phyloP scores from a whole-genome alignment of 2,888 invertebrate species.

The Steinernema carpocapsae region DNA sequence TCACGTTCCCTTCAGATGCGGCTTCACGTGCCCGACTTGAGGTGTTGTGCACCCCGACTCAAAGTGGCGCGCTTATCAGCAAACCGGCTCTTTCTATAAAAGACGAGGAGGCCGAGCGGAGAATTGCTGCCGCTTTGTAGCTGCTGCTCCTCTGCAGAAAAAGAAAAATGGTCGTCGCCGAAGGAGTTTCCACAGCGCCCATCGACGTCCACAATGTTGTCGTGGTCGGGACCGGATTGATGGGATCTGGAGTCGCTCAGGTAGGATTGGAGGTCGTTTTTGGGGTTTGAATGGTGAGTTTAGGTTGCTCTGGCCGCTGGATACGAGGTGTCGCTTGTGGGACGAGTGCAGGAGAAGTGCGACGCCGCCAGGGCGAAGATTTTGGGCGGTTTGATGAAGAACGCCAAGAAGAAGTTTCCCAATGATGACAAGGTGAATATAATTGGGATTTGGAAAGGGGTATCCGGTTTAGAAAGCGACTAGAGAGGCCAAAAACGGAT shows the following conservation, averaged over 20 bases:
- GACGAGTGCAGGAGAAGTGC: constrained; percentile 78
- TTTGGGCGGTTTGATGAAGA: constrained; percentile 76
- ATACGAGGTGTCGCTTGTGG: constrained; percentile 81
- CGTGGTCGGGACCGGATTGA: constrained; percentile 64
- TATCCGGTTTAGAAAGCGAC: too few relatives aligned
- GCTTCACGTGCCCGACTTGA: not conserved
- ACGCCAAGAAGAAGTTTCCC: constrained; percentile 77
- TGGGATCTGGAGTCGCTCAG: constrained; percentile 66
- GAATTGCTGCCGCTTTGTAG: not conserved
- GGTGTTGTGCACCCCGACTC: not conserved
- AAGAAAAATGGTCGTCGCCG: constrained; percentile 30
- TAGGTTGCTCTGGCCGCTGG: constrained; percentile 85
- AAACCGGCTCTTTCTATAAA: not conserved
- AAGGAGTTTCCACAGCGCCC: not conserved
- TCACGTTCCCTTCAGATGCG: not conserved
- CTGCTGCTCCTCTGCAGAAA: not conserved
- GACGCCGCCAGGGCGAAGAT: constrained; percentile 79
- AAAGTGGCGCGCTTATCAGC: constrained; percentile 8
- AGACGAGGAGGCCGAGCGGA: not conserved
- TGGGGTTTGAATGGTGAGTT: constrained; percentile 11
- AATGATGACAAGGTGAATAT: constrained; percentile 71
- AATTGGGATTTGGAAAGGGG: too few relatives aligned
- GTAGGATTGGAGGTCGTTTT: constrained; percentile 40
- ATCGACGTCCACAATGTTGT: constrained; percentile 50
- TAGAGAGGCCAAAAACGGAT: too few relatives aligned